Conservation (phyloP, 2,797 vertebrate species). For the Gallinago nigripennis region DNA sequence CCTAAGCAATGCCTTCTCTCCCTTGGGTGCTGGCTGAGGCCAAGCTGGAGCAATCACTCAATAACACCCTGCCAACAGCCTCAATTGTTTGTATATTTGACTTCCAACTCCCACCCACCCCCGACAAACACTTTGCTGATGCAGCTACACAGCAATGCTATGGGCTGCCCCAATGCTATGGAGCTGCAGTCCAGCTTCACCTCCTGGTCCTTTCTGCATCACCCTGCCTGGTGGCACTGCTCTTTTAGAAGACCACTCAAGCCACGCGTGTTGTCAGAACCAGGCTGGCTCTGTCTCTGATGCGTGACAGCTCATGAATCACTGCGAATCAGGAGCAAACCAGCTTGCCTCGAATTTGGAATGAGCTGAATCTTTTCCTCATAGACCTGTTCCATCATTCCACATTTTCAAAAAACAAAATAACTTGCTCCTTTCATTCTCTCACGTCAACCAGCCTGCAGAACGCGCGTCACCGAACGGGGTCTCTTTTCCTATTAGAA, state of each 20-base stretch:
- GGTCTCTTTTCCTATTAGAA: not conserved
- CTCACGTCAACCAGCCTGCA: not conserved
- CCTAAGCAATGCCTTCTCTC: not conserved
- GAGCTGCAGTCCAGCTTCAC: not conserved
- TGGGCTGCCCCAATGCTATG: not conserved
- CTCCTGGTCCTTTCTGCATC: not conserved
- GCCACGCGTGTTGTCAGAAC: not conserved
- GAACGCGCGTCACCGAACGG: not conserved
- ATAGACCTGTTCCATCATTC: not conserved
- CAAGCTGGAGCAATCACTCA: not conserved
- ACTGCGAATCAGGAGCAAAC: not conserved
- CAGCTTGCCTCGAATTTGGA: not conserved
- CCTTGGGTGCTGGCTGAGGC: not conserved
- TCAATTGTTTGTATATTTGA: not conserved
- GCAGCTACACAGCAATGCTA: not conserved
- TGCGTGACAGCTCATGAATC: not conserved
- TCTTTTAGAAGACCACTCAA: not conserved
- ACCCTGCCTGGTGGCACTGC: not conserved
- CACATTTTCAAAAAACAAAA: not conserved
- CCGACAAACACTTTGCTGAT: not conserved
- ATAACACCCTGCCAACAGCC: not conserved
- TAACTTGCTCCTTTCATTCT: not conserved
- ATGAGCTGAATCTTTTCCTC: not conserved
- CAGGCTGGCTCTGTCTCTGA: not conserved
- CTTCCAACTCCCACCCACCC: not conserved